Percentiles rank a stretch among this genome's conserved stretches.
These are phyloP conservation scores for Palaemon carinicauda DNA, from an alignment of 1,140 invertebrate species.

Conservation along the genomic window DNA sequence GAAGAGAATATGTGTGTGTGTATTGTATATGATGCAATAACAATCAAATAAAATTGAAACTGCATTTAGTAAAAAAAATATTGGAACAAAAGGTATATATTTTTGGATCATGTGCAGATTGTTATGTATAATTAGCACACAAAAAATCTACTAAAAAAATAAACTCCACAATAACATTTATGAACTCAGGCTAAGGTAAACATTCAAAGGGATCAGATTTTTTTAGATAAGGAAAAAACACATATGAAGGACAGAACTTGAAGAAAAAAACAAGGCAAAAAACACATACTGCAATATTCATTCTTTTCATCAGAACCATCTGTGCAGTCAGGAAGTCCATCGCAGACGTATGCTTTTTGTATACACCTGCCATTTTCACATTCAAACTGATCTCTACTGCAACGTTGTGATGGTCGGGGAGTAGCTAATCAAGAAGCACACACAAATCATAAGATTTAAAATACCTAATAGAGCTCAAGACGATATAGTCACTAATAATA, in stretches of 20 bases:
- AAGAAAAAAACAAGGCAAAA: not conserved
- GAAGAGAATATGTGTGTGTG: too few relatives aligned
- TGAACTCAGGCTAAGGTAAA: too few relatives aligned
- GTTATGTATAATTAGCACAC: too few relatives aligned
- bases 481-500: not conserved
- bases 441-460: not conserved
- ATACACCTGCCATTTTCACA: constrained; percentile 63
- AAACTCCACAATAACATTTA: too few relatives aligned
- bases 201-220: not conserved
- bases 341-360: constrained; percentile 59
- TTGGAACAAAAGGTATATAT: too few relatives aligned
- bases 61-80: too few relatives aligned
- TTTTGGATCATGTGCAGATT: too few relatives aligned
- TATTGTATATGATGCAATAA: too few relatives aligned
- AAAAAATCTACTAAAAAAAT: too few relatives aligned
- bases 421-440: not conserved
- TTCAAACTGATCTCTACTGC: constrained; percentile 60
- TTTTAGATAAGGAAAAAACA: not conserved
- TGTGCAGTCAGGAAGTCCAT: constrained; percentile 63
- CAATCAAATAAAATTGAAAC: too few relatives aligned
- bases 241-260: not conserved
- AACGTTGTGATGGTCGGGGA: not conserved
- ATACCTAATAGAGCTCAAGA: not conserved
- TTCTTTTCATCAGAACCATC: constrained; percentile 63
- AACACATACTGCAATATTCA: constrained; percentile 36